Conservation (phyloP, 2,113 vertebrate species). For the Dicaeum eximium region DNA sequence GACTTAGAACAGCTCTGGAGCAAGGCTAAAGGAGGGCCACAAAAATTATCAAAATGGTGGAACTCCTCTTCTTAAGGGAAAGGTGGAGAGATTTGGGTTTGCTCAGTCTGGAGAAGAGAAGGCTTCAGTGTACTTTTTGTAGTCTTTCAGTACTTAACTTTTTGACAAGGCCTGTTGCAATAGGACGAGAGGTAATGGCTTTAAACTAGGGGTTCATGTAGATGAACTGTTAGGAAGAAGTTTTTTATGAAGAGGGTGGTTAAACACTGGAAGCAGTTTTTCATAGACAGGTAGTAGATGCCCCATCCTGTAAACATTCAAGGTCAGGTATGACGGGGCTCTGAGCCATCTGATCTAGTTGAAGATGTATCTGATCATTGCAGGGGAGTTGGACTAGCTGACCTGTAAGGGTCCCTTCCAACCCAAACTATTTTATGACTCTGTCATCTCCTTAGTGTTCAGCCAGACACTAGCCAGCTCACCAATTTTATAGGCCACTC, state of each 20-base stretch:
- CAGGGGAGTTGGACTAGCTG: background rate
- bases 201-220: background rate
- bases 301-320: background rate
- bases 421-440: background rate
- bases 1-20: background rate
- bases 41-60: background rate
- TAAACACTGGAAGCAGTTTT: background rate
- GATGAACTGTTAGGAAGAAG: background rate
- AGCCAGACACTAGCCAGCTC: background rate
- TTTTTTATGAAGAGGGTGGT: background rate
- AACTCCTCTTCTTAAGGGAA: background rate
- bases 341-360: background rate
- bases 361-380: background rate
- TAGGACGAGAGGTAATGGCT: too few species aligned
- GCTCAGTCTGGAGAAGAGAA: background rate
- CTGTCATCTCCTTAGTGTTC: background rate
- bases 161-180: background rate
- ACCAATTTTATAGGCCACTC: background rate
- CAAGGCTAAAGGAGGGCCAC: background rate
- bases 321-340: rapidly evolving
- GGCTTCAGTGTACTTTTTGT: background rate
- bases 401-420: background rate
- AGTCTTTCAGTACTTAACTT: background rate
- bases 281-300: background rate
- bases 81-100: background rate